Percentiles rank a stretch among this genome's conserved stretches.
Conservation (phyloP, 1,140 invertebrate genomes). For the Mactra quadrangularis region DNA sequence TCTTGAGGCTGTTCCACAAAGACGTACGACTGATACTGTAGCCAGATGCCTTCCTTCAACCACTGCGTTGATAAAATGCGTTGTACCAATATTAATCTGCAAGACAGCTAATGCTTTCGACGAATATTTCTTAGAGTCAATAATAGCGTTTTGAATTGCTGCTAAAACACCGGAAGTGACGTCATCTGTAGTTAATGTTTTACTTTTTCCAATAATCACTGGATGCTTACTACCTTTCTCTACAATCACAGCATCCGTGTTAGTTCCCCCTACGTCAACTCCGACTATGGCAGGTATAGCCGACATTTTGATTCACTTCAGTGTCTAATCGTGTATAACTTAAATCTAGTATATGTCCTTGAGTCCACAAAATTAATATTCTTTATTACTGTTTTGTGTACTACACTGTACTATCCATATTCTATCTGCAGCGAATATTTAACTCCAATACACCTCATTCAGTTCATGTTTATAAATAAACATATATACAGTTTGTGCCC, state of each 20-base stretch:
- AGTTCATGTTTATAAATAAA: too few species aligned
- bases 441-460: too few species aligned
- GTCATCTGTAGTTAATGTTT: slow-evolving; percentile 76
- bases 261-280: slow-evolving; percentile 50
- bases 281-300: slow-evolving; percentile 21
- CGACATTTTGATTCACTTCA: neutral
- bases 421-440: too few species aligned
- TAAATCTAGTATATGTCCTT: too few species aligned
- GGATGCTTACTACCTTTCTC: slow-evolving; percentile 40
- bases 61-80: slow-evolving; percentile 81
- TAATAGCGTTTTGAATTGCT: slow-evolving; percentile 67
- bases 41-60: slow-evolving; percentile 75
- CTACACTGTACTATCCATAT: too few species aligned
- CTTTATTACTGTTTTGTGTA: too few species aligned
- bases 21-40: slow-evolving; percentile 76
- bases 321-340: too few species aligned
- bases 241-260: slow-evolving; percentile 75
- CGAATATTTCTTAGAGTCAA: slow-evolving; percentile 46
- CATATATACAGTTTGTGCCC: too few species aligned
- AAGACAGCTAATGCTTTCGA: slow-evolving; percentile 59
- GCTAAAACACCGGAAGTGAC: slow-evolving; percentile 75
- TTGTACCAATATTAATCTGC: slow-evolving; percentile 81
- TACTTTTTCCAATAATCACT: slow-evolving; percentile 69
- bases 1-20: slow-evolving; percentile 77
- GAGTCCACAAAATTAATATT: too few species aligned